Percentiles rank a stretch among this genome's conserved stretches.
Evolutionary conservation across 1,140 invertebrate genomes (phyloP).

Genomic region (Eulimnadia texana): DNA sequence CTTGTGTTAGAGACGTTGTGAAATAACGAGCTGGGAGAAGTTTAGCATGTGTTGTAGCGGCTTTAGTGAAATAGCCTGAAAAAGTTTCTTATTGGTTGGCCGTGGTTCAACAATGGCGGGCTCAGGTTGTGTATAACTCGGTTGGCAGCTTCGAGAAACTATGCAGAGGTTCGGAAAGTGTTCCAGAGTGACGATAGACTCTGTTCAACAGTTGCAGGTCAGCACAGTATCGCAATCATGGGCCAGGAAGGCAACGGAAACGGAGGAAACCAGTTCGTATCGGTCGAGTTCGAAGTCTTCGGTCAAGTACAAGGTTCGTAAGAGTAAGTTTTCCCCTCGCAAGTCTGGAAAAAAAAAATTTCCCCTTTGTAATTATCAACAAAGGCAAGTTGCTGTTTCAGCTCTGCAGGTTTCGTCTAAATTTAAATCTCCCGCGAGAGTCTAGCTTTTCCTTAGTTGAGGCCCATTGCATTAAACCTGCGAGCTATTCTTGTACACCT

Average conservation of each 20-base stretch:
- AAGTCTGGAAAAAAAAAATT: too few relatives aligned
- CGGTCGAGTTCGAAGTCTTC: slow-evolving; percentile 74
- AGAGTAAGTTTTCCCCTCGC: not conserved
- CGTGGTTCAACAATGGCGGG: slow-evolving; percentile 3
- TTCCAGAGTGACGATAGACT: not conserved
- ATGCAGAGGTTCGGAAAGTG: not conserved
- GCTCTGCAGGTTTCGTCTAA: too few relatives aligned
- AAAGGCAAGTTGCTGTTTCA: too few relatives aligned
- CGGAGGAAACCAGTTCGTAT: slow-evolving; percentile 36
- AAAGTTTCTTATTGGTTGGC: slow-evolving; percentile 10
- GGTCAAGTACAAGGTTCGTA: slow-evolving; percentile 70
- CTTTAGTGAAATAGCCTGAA: too few relatives aligned
- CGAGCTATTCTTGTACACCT: not conserved
- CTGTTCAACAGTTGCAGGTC: not conserved
- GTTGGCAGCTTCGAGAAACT: not conserved
- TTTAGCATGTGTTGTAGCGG: too few relatives aligned
- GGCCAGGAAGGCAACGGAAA: slow-evolving; percentile 10
- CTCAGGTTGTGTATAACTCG: not conserved
- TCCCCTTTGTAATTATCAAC: too few relatives aligned
- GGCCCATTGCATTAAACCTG: not conserved
- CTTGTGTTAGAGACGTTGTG: too few relatives aligned
- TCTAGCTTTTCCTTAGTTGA: not conserved
- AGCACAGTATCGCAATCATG: slow-evolving; percentile 1
- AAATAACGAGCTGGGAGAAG: too few relatives aligned
- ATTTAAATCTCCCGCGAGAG: not conserved